Evolutionary conservation across 1,140 invertebrate species (phyloP).

Genomic region (Plectus sambesii): DNA sequence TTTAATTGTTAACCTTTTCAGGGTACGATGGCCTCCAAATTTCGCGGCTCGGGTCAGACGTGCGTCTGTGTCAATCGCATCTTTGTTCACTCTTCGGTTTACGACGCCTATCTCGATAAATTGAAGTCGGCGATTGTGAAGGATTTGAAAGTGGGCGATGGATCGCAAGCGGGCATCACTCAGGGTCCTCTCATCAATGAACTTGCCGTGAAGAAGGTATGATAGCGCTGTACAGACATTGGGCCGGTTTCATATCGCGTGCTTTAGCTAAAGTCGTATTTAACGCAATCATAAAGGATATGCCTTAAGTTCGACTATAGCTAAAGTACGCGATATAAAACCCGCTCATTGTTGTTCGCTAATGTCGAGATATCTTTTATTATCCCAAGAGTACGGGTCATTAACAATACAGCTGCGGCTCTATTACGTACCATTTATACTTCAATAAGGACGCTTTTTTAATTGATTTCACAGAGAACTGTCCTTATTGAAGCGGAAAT

Average conservation of each 20-base stretch:
- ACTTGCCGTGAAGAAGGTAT: conserved; percentile 69
- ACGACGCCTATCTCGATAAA: conserved; percentile 67
- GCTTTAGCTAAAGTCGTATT: too few species aligned
- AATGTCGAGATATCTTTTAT: not conserved
- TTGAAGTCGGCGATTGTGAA: conserved; percentile 59
- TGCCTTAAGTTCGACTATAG: too few species aligned
- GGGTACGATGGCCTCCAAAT: conserved; percentile 79
- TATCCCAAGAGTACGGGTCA: too few species aligned
- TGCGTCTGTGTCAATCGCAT: conserved; percentile 90
- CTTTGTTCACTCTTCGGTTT: conserved; percentile 71
- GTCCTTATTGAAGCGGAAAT: too few species aligned
- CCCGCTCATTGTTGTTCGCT: not conserved
- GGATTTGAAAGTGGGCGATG: conserved; percentile 69
- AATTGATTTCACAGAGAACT: conserved; percentile 14
- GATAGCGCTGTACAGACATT: not conserved
- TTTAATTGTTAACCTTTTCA: conserved; percentile 41
- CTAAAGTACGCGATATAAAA: too few species aligned
- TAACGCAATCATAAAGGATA: too few species aligned
- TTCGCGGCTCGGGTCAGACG: conserved; percentile 86
- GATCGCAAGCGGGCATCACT: conserved; percentile 59
- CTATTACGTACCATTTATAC: too few species aligned
- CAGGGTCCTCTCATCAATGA: conserved; percentile 83
- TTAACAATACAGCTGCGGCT: too few species aligned
- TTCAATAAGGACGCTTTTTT: conserved; percentile 17
- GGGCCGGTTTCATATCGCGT: too few species aligned